Evolutionary conservation across 2,888 invertebrate species (phyloP).

Genomic region (Callimorpha dominula): DNA sequence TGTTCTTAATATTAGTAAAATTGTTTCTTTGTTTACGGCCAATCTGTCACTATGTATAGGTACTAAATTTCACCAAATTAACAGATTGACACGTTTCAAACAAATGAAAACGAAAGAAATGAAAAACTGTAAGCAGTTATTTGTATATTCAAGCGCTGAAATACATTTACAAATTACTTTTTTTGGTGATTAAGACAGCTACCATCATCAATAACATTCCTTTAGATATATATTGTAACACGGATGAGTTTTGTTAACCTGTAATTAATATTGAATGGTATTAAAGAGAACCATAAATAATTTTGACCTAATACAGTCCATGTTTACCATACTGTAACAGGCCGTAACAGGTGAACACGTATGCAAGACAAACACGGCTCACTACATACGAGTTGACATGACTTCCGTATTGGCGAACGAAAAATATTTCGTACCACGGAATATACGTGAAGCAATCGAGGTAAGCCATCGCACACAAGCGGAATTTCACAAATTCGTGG

Average conservation of each 20-base stretch:
- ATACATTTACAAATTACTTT: conserved; percentile 7
- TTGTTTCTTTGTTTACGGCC: too few relatives aligned
- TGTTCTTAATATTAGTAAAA: too few relatives aligned
- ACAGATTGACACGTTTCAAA: background rate
- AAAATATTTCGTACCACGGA: too few relatives aligned
- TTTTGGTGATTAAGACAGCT: background rate
- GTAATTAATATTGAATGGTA: background rate
- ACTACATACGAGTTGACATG: too few relatives aligned
- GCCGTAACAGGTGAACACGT: background rate
- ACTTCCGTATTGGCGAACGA: too few relatives aligned
- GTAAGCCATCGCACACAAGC: too few relatives aligned
- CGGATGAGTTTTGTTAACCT: background rate
- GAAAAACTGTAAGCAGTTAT: background rate
- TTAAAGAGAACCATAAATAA: background rate
- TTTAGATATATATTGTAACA: background rate
- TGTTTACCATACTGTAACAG: too few relatives aligned
- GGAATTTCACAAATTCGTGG: too few relatives aligned
- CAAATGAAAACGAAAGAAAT: background rate
- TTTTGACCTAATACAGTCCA: too few relatives aligned
- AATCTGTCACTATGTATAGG: background rate
- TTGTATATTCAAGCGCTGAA: conserved; percentile 3
- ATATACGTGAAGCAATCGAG: too few relatives aligned
- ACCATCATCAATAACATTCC: background rate
- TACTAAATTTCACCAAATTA: background rate
- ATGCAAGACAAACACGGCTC: too few relatives aligned